phyloP scores from a whole-genome alignment of 92 coral and sea anemone genomes.

The Metridium senile region DNA sequence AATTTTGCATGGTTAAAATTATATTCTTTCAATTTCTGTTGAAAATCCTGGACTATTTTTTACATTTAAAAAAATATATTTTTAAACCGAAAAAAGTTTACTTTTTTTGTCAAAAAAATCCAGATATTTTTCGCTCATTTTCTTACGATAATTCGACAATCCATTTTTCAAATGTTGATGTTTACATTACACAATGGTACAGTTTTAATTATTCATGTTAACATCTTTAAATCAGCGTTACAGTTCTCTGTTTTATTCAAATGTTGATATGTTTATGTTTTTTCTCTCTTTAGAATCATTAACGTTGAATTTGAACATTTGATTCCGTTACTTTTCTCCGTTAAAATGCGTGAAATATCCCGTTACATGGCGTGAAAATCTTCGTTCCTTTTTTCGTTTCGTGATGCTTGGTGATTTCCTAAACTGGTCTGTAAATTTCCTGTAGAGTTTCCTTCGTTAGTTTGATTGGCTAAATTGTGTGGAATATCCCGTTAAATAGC shows the following conservation, averaged over 20 bases:
- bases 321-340: too few relatives aligned
- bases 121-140: too few relatives aligned
- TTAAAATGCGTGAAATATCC: not conserved
- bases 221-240: not conserved
- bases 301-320: too few relatives aligned
- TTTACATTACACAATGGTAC: not conserved
- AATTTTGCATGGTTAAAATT: too few relatives aligned
- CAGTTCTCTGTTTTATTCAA: not conserved
- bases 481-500: not conserved
- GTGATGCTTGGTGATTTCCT: too few relatives aligned
- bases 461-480: not conserved
- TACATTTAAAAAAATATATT: too few relatives aligned
- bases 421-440: too few relatives aligned
- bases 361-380: not conserved
- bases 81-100: too few relatives aligned
- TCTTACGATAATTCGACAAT: not conserved
- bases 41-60: too few relatives aligned
- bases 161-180: not conserved
- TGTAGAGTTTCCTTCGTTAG: too few relatives aligned
- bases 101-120: too few relatives aligned
- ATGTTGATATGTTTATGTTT: slow-evolving; percentile 9
- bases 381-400: not conserved
- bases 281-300: not conserved
- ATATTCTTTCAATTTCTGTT: too few relatives aligned
- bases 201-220: not conserved